Base-by-base conservation (phyloP, 1,140 invertebrate genomes). In the Formica exsecta region DNA sequence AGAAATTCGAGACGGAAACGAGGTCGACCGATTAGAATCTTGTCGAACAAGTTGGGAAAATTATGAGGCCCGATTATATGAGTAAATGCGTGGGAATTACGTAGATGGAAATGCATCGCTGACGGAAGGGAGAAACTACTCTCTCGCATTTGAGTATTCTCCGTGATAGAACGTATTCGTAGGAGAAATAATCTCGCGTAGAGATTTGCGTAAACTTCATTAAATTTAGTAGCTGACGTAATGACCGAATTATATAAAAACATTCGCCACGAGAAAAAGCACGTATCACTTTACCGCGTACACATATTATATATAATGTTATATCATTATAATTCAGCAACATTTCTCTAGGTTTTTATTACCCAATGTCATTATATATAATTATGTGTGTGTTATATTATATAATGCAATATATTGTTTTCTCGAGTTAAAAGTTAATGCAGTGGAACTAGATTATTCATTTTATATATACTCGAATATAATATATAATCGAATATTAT, bases 11-110 rank as follows among this genome's bases (percentile, higher is more conserved):
- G 19, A 32, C 25, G 68, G 29, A 83, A 83, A 83, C 79, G 54
- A 62, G 79, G 68, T 83, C 79, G 68, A 73, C 68, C 79, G 79
- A 83, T 83, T 61, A 73, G 79, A 83, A 70, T 41, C 79, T 74
- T 64, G 54, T 62, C 79, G 79, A 73, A 48, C 79, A 74, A 73
- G 79, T 73, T 73, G 38, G 54, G 29, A 61, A 74, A 83, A 83
- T 83, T 62, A 62, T 61, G 68, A 32, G 38, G 79, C 77, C 25
- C 51, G 77, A 81, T 81, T 81, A 81, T 59, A 51, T 81, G 66
- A 73, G 79, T 73, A 73, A 57, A 61, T 48, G 68, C 54, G 32
- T 73, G 19, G 25, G 19, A 74, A 62, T 74, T 73, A 44, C 38
- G 9, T 44, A 48, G 75, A 36, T 29, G 54, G 22, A 68, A 70